Conservation (phyloP, 1,140 invertebrate genomes). For the Thaumatotibia leucotreta region DNA sequence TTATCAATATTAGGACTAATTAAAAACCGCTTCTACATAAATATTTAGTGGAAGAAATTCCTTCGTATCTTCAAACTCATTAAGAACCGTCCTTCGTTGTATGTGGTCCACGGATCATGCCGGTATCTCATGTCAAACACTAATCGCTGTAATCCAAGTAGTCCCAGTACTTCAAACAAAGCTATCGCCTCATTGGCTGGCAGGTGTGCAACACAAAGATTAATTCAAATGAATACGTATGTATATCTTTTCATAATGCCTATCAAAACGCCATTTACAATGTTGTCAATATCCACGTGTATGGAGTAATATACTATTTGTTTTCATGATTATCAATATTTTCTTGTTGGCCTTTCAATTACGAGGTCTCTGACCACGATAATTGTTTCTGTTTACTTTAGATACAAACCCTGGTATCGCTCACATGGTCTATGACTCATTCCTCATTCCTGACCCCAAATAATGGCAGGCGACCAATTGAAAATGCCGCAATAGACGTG, state of each 20-base stretch:
- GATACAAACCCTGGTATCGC: background rate
- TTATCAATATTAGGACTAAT: constrained; percentile 6
- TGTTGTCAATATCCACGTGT: background rate
- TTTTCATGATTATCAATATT: background rate
- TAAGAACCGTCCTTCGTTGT: background rate
- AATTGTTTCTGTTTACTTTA: background rate
- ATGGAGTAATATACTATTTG: constrained; percentile 2
- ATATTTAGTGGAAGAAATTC: background rate
- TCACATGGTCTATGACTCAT: constrained; percentile 29
- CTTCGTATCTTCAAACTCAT: background rate
- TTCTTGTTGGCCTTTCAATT: background rate
- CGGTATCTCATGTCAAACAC: background rate
- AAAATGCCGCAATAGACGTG: constrained; percentile 17
- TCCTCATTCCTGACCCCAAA: constrained; percentile 28
- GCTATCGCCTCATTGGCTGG: background rate
- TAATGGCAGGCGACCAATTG: constrained; percentile 27
- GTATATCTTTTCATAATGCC: background rate
- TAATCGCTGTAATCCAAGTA: background rate
- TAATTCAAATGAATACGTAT: background rate
- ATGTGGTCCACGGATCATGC: background rate
- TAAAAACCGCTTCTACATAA: background rate
- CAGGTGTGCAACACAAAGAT: background rate
- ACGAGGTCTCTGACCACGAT: background rate
- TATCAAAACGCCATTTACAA: background rate
- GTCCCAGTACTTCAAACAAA: background rate